Evolutionary conservation across 2,797 vertebrate genomes (phyloP), one percentile per base, ranked within the genome.

Genomic region (Ctenopoma kingsleyae): DNA sequence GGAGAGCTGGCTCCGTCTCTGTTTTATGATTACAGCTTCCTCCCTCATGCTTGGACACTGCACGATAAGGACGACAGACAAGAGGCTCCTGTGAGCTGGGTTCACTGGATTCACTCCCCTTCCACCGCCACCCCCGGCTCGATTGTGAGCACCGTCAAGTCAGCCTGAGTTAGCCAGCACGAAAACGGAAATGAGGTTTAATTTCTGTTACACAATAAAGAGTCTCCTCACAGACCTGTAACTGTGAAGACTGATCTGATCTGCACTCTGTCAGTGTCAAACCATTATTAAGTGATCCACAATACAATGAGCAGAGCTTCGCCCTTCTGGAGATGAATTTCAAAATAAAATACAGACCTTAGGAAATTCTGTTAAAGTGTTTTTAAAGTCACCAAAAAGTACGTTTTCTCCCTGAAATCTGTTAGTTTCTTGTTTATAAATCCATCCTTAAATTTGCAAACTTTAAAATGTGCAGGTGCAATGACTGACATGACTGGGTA

Each of bases 201-300:
- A 4, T 8, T 6, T 1, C 19, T 7, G 32, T 71, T 85, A 82
- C 90, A 90, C 65, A 87, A 64, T 85, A 91, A 80, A 56, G 41
- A 43, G 5, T 13, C 15, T 16, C 15, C 12, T 15, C 12, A 40
- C 38, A 41, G 40, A 41, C 40, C 13, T 41, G 40, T 2, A 41
- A 6, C 3, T 15, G 15, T 6, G 40, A 17, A 16, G 40, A 41
- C 5, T 17, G 40, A 40, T 13, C 12, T 15, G 15, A 13, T 4
- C 38, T 40, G 10, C 36, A 38, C 3, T 38, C 36, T 38, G 36
- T 9, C 35, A 11, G 35, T 11, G 38, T 15, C 12, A 40, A 13
- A 13, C 13, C 38, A 1, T 15, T 40, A 15, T 13, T 5, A 15
- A 11, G 3, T 13, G 36, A 3, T 38, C 36, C 36, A 38, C 36